Conservation (phyloP, 2,113 vertebrate species). For the Entomyzon cyanotis region DNA sequence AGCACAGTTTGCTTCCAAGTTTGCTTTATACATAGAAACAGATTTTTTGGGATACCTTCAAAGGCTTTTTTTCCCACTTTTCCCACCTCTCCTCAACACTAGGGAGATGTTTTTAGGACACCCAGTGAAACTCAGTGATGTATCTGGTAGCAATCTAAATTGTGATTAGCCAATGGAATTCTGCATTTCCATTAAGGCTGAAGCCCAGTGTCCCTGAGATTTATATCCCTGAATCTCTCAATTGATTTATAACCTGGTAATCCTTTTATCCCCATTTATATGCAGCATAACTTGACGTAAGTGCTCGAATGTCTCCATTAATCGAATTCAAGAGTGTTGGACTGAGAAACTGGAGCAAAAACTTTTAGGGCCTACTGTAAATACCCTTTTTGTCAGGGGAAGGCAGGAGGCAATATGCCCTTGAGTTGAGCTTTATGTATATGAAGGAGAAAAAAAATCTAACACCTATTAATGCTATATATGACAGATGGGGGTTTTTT, state of each 20-base stretch:
- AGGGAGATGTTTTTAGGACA: constrained; percentile 14
- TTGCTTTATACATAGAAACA: background rate
- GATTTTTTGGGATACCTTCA: background rate
- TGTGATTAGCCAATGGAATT: constrained; percentile 80
- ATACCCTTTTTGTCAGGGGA: constrained; percentile 60
- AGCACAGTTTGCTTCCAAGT: background rate
- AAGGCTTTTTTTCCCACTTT: background rate
- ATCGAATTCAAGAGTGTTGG: constrained; percentile 77
- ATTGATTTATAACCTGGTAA: constrained; percentile 82
- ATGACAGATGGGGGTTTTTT: too few species aligned
- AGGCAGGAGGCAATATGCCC: constrained; percentile 50
- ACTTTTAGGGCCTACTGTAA: constrained; percentile 71
- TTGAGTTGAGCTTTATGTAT: constrained; percentile 14
- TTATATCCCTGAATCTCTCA: constrained; percentile 78
- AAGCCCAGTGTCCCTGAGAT: constrained; percentile 75
- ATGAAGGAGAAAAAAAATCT: background rate
- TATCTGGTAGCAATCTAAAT: constrained; percentile 70
- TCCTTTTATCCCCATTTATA: constrained; percentile 85
- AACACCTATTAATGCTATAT: background rate
- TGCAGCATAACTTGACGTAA: constrained; percentile 80
- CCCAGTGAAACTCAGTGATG: constrained; percentile 39
- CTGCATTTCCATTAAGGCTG: constrained; percentile 77
- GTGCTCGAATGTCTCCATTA: constrained; percentile 77
- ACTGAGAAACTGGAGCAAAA: constrained; percentile 68
- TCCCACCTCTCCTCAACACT: background rate